Evolutionary conservation across 2,888 invertebrate species (phyloP).

Genomic region (Eilema caniola): DNA sequence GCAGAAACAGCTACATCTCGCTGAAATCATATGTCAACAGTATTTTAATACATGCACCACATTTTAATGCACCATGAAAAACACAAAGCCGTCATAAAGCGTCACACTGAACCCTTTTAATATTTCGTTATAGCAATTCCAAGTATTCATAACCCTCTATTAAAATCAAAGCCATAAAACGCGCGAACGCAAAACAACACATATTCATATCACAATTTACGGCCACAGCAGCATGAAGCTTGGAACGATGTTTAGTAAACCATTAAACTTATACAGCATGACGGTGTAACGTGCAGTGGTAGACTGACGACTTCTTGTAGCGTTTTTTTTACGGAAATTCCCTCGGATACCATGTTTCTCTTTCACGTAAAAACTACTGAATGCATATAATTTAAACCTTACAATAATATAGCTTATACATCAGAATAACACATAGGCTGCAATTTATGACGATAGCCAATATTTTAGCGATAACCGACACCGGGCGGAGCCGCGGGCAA

Average conservation of each 20-base stretch:
- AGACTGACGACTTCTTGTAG: conserved; percentile 9
- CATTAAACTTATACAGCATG: conserved; percentile 15
- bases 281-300: not conserved
- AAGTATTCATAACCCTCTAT: conserved; percentile 6
- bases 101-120: not conserved
- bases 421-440: too few species aligned
- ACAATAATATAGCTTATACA: too few species aligned
- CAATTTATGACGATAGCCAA: too few species aligned
- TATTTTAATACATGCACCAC: not conserved
- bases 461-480: too few species aligned
- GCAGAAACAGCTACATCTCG: too few species aligned
- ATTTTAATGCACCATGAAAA: not conserved
- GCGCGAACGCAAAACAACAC: conserved; percentile 6
- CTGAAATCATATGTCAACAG: not conserved
- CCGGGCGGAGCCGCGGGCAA: too few species aligned
- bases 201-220: conserved; percentile 19
- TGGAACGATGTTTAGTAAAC: conserved; percentile 21
- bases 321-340: too few species aligned
- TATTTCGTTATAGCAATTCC: conserved; percentile 9
- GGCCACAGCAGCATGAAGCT: conserved; percentile 17
- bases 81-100: not conserved
- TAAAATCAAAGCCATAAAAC: conserved; percentile 13
- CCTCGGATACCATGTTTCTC: too few species aligned
- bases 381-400: too few species aligned
- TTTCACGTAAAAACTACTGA: too few species aligned